A percentile compares a stretch with the other conserved stretches of the same genome.
Evolutionary conservation across 2,888 invertebrate genomes (phyloP).

Genomic region (Agrypnus murinus): DNA sequence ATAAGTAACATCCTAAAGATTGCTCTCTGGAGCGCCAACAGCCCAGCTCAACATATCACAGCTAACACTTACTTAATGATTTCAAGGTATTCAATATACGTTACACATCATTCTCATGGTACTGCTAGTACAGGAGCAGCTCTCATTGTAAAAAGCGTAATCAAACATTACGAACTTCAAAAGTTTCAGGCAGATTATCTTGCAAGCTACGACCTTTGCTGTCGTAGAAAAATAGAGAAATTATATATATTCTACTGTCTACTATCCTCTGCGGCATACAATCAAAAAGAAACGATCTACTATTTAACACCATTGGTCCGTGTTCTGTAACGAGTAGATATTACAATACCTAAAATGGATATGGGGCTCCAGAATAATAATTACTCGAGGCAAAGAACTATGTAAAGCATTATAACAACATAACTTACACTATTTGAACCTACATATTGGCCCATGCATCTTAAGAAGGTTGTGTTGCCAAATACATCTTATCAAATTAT

Average conservation of each 20-base stretch:
- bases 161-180: constrained; percentile 17
- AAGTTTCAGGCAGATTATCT: constrained; percentile 22
- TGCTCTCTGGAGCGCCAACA: too few relatives aligned
- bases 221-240: constrained; percentile 20
- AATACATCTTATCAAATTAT: not conserved
- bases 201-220: constrained; percentile 16
- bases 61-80: constrained; percentile 2
- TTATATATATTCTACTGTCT: not conserved
- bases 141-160: constrained; percentile 1
- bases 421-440: constrained; percentile 17
- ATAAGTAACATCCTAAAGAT: too few relatives aligned
- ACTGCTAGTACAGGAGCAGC: constrained; percentile 13
- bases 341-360: too few relatives aligned
- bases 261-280: not conserved
- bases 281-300: too few relatives aligned
- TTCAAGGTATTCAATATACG: constrained; percentile 1
- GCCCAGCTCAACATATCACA: too few relatives aligned
- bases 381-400: not conserved
- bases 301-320: too few relatives aligned
- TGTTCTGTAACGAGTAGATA: too few relatives aligned
- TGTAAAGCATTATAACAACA: not conserved
- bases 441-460: constrained; percentile 2
- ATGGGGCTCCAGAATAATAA: constrained; percentile 4
- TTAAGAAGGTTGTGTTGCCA: constrained; percentile 3
- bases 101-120: not conserved